A percentile compares a stretch with the other conserved stretches of the same genome.
phyloP scores from a whole-genome alignment of 2,888 invertebrate species.

The Halictus quadricinctus region DNA sequence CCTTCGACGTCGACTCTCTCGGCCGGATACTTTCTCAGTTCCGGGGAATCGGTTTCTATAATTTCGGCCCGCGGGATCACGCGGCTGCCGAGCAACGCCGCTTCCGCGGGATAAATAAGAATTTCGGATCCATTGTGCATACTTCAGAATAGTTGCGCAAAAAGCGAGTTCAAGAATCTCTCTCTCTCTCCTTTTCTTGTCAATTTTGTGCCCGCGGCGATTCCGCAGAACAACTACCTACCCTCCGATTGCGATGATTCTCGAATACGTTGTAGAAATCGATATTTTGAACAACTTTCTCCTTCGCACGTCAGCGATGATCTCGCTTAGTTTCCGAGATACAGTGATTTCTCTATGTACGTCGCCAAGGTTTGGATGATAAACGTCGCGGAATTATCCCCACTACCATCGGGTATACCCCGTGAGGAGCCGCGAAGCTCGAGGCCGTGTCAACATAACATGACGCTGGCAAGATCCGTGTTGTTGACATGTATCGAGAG shows the following conservation, averaged over 20 bases:
- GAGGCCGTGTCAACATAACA: no score
- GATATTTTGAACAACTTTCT: background rate
- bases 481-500: no score
- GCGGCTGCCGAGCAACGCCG: background rate
- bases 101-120: background rate
- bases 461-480: no score
- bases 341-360: no score
- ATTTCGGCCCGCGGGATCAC: constrained; percentile 1
- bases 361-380: no score
- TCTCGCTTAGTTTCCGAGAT: background rate
- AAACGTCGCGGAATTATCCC: no score
- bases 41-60: constrained; percentile 7
- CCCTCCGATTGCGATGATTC: background rate
- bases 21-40: constrained; percentile 2
- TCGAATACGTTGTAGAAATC: background rate
- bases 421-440: no score
- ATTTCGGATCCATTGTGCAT: constrained; percentile 20
- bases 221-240: background rate
- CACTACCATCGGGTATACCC: no score
- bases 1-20: constrained; percentile 2
- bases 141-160: constrained; percentile 13
- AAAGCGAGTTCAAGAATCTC: background rate
- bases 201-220: background rate
- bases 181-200: background rate
- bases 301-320: no score